Conservation (phyloP, 2,113 vertebrate species). For the Anolis carolinensis region DNA sequence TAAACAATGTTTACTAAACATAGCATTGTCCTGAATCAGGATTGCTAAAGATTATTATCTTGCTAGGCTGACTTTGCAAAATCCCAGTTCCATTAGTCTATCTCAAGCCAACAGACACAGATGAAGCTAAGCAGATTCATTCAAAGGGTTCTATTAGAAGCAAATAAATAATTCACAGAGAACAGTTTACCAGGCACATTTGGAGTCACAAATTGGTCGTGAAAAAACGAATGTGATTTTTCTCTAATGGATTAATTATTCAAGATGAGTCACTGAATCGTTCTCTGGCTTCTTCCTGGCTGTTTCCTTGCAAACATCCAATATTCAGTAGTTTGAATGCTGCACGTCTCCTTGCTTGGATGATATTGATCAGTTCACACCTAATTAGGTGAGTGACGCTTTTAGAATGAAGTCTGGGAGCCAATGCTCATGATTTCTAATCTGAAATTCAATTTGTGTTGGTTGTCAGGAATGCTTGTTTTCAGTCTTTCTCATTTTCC, state of each 20-base stretch:
- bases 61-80: background rate
- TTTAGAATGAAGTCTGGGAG: background rate
- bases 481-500: background rate
- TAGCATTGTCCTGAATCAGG: background rate
- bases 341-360: background rate
- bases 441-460: constrained; percentile 19
- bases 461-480: constrained; percentile 10
- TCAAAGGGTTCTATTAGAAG: constrained; percentile 16
- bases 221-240: constrained; percentile 29
- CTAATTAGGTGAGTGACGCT: background rate
- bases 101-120: background rate
- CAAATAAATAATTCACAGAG: constrained; percentile 7
- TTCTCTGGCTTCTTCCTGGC: background rate
- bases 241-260: constrained; percentile 34
- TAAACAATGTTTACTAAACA: no score
- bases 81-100: constrained; percentile 8
- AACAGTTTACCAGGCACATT: background rate
- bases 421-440: constrained; percentile 2
- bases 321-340: background rate
- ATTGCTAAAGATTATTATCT: background rate
- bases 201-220: background rate
- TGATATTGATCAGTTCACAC: background rate
- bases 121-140: background rate
- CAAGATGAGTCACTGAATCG: constrained; percentile 22
- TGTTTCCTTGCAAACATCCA: constrained; percentile 19